Evolutionary conservation across 35 echinoderm and acorn worm species (phyloP).

Genomic region (Apostichopus parvimensis): DNA sequence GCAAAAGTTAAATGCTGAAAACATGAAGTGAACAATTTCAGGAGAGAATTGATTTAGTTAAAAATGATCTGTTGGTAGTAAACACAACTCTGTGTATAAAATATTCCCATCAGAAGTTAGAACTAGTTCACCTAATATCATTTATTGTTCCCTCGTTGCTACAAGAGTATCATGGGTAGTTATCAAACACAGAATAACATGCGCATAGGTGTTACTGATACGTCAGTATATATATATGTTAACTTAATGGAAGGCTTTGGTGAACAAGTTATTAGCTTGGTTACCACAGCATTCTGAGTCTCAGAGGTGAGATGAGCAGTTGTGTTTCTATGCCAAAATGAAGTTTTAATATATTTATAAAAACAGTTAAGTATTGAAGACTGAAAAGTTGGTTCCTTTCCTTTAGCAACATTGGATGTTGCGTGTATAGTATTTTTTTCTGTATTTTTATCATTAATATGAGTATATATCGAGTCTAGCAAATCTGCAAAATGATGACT

Average conservation of each 20-base stretch:
- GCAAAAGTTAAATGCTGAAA: too few species aligned
- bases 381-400: conserved; percentile 15
- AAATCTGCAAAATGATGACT: neutral
- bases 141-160: too few species aligned
- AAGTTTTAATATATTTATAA: conserved; percentile 42
- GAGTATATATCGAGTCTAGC: conserved; percentile 53
- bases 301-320: conserved; percentile 5
- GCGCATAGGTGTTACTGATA: neutral
- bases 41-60: too few species aligned
- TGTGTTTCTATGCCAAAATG: conserved; percentile 29
- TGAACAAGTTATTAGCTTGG: neutral
- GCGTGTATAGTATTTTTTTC: conserved; percentile 32
- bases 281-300: neutral
- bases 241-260: neutral
- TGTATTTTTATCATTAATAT: conserved; percentile 43
- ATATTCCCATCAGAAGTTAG: too few species aligned
- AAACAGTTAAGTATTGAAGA: neutral
- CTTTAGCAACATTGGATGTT: conserved; percentile 38
- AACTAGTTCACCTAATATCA: too few species aligned
- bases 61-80: too few species aligned
- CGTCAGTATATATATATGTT: neutral
- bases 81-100: too few species aligned
- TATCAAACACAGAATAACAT: neutral
- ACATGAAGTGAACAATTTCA: too few species aligned
- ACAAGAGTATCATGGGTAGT: too few species aligned